Evolutionary conservation across 2,888 invertebrate species (phyloP).

Genomic region (Sinotaia quadrata): DNA sequence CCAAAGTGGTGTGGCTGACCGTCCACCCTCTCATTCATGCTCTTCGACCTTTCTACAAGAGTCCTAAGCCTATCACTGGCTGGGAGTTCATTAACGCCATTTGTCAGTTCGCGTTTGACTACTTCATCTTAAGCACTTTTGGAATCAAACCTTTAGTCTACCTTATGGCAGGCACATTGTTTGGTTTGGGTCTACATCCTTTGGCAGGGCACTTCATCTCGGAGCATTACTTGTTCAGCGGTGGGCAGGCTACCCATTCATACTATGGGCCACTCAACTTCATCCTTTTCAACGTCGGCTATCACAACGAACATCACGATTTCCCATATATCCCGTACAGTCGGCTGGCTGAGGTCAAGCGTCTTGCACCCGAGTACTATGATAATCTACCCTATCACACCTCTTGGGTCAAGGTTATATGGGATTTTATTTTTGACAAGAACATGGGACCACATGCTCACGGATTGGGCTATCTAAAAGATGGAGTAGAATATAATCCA

Average conservation of each 20-base stretch:
- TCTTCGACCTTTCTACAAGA: slow-evolving; percentile 69
- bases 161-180: slow-evolving; percentile 62
- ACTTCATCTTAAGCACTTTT: slow-evolving; percentile 54
- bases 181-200: slow-evolving; percentile 70
- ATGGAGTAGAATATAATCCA: slow-evolving; percentile 27
- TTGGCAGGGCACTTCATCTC: slow-evolving; percentile 71
- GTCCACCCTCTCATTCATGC: slow-evolving; percentile 69
- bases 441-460: slow-evolving; percentile 96
- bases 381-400: slow-evolving; percentile 92
- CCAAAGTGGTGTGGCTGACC: slow-evolving; percentile 69
- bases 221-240: slow-evolving; percentile 70
- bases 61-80: slow-evolving; percentile 64
- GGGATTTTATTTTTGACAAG: slow-evolving; percentile 95
- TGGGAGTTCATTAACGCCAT: slow-evolving; percentile 67
- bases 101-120: slow-evolving; percentile 60
- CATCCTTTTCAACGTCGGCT: slow-evolving; percentile 70
- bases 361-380: slow-evolving; percentile 90
- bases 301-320: slow-evolving; percentile 72
- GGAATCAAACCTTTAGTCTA: slow-evolving; percentile 66
- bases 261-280: slow-evolving; percentile 72
- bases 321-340: slow-evolving; percentile 72
- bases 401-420: slow-evolving; percentile 93
- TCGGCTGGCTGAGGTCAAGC: slow-evolving; percentile 68
- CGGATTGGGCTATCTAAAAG: slow-evolving; percentile 70
- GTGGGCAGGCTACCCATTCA: slow-evolving; percentile 68